Evolutionary conservation across 1,140 invertebrate species (phyloP).

Genomic region (Euwallacea fornicatus): DNA sequence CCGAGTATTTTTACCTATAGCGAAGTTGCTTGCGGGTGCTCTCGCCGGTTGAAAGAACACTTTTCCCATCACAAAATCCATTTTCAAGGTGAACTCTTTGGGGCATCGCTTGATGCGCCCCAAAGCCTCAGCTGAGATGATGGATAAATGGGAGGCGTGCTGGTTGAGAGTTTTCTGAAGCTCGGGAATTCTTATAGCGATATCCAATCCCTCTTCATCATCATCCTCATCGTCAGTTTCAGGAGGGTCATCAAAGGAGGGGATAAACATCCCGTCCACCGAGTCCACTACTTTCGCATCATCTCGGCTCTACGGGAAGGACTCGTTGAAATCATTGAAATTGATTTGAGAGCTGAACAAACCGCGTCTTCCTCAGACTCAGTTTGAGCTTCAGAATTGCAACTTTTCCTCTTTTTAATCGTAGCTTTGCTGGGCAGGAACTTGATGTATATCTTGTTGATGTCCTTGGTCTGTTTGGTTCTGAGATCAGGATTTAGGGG

Average conservation of each 20-base stretch:
- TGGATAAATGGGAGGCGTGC: constrained; percentile 27
- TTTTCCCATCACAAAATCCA: constrained; percentile 36
- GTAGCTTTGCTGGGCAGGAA: constrained; percentile 23
- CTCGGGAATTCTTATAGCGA: constrained; percentile 38
- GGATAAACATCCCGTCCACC: constrained; percentile 36
- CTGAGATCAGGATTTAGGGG: neutral
- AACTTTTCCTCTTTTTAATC: constrained; percentile 18
- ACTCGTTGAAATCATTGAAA: neutral
- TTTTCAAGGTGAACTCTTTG: constrained; percentile 37
- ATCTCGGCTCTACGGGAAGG: too few relatives aligned
- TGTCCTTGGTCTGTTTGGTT: constrained; percentile 15
- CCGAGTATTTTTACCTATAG: constrained; percentile 22
- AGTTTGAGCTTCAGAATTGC: constrained; percentile 16
- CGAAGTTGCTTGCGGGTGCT: constrained; percentile 26
- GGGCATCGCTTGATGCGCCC: constrained; percentile 34
- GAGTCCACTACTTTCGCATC: constrained; percentile 25
- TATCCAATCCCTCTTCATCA: constrained; percentile 35
- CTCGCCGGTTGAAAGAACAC: constrained; percentile 34
- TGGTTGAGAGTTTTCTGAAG: constrained; percentile 18
- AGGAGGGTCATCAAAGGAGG: constrained; percentile 26
- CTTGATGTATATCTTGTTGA: constrained; percentile 33
- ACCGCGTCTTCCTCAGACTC: neutral
- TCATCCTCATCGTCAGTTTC: constrained; percentile 36
- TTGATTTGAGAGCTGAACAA: neutral
- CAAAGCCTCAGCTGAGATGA: constrained; percentile 36